A percentile compares a stretch with the other conserved stretches of the same genome.
phyloP scores from a whole-genome alignment of 2,888 invertebrate genomes.

The Amblyjoppa proteus region DNA sequence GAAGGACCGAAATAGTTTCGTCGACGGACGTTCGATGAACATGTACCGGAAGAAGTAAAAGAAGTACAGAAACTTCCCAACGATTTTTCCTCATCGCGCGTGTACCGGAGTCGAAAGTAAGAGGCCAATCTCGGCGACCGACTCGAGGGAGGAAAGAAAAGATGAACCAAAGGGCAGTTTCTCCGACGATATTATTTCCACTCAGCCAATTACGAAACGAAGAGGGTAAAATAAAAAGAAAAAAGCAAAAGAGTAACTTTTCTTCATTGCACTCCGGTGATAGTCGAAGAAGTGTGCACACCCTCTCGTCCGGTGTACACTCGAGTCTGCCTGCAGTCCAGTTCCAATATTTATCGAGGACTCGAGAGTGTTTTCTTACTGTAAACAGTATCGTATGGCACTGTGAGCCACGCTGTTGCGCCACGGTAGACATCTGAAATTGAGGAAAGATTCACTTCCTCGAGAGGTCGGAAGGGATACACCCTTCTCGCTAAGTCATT shows the following conservation, averaged over 20 bases:
- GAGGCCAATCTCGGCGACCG: conserved; percentile 18
- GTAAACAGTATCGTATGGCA: conserved; percentile 31
- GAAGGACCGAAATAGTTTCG: neutral
- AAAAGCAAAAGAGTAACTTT: conserved; percentile 24
- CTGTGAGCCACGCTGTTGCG: neutral
- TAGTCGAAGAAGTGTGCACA: conserved; percentile 15
- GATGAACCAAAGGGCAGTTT: neutral
- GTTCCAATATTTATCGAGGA: conserved; percentile 58
- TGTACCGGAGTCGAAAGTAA: conserved; percentile 14
- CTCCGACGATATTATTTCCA: conserved; percentile 38
- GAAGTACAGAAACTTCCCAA: neutral
- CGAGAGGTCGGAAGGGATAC: neutral
- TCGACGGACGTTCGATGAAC: neutral
- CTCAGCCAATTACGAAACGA: conserved; percentile 39
- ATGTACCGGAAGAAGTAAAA: neutral
- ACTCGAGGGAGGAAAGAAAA: conserved; percentile 19
- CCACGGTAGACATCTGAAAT: conserved; percentile 14
- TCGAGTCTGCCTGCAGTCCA: conserved; percentile 7
- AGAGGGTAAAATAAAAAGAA: conserved; percentile 3
- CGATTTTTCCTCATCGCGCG: neutral
- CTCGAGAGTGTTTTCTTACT: conserved; percentile 40
- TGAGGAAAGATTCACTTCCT: conserved; percentile 43
- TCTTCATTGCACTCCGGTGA: conserved; percentile 6
- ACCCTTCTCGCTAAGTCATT: conserved; percentile 28
- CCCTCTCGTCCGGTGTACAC: neutral